Evolutionary conservation across 2,797 vertebrate genomes (phyloP).

Genomic region (Microcaecilia unicolor): DNA sequence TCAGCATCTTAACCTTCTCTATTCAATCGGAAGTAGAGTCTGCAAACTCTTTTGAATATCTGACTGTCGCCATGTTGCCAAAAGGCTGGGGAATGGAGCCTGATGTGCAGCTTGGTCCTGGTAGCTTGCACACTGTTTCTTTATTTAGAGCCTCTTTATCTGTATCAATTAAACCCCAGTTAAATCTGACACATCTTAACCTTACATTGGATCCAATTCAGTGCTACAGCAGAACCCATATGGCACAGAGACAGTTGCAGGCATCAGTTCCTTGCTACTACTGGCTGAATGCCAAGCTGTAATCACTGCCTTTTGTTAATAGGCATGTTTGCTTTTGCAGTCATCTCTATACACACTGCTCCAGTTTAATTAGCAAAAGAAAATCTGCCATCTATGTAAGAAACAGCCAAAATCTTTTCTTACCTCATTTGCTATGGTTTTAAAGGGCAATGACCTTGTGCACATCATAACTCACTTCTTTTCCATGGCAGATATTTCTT

Average conservation of each 20-base stretch:
- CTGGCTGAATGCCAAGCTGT: constrained; percentile 64
- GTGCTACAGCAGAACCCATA: constrained; percentile 80
- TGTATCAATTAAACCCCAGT: constrained; percentile 87
- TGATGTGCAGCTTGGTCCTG: constrained; percentile 48
- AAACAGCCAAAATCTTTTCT: constrained; percentile 37
- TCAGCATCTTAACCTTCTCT: too few relatives aligned
- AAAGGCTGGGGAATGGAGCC: constrained; percentile 37
- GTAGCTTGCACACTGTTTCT: constrained; percentile 55
- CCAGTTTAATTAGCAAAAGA: constrained; percentile 69
- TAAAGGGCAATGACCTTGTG: too few relatives aligned
- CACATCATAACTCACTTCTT: too few relatives aligned
- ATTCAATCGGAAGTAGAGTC: constrained; percentile 29
- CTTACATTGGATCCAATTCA: constrained; percentile 73
- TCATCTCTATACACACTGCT: constrained; percentile 63
- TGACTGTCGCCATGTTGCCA: constrained; percentile 38
- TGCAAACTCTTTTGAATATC: constrained; percentile 45
- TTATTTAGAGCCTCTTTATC: constrained; percentile 71
- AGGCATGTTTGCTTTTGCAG: constrained; percentile 80
- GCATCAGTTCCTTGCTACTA: constrained; percentile 64
- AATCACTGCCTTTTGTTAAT: constrained; percentile 72
- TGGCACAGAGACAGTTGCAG: constrained; percentile 67
- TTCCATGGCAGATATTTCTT: too few relatives aligned
- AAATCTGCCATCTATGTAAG: constrained; percentile 64
- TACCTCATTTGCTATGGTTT: too few relatives aligned
- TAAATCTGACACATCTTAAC: constrained; percentile 85